Evolutionary conservation across 2,113 vertebrate species (phyloP), one percentile per base, ranked within the genome.

Genomic region (Thinocorus orbignyianus): DNA sequence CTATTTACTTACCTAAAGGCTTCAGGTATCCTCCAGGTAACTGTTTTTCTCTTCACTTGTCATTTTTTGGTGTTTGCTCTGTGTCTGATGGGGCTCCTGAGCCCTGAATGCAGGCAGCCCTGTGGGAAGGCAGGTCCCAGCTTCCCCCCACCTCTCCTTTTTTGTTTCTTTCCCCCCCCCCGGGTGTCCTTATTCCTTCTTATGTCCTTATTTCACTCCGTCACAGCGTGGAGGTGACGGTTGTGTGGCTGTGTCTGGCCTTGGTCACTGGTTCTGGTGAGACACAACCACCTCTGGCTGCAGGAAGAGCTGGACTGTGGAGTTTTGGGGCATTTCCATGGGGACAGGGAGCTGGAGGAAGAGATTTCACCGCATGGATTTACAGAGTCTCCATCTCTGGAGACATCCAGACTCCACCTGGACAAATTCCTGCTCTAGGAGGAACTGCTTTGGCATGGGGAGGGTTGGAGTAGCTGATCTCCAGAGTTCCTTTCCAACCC

Each of bases 151-250:
- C 23, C 13, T 48, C 19, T 48, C 19, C 19, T 46, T 46, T 46
- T 46, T 24, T 24, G 5, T 48, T 48, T 14, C 8, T 18, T 23
- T 25, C 44, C 35, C 28, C 35, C 28, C 6, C 13, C 24, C 18
- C 60, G 1, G 0, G 2, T 14, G 20, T 48, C 31, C 7, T 44
- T 28, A 0, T 17, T n/a, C n/a, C n/a, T n/a, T n/a, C n/a, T n/a
- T n/a, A n/a, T n/a, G n/a, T n/a, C n/a, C n/a, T n/a, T n/a, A n/a
- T n/a, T n/a, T n/a, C n/a, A n/a, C n/a, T n/a, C n/a, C n/a, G n/a
- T 37, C 16, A 2, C 2, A 17, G 39, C 1, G 6, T 5, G 31
- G 33, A 82, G 70, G 35, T 30, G 81, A 26, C 13, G 4, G 11
- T 17, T 0, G 0, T 5, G 10, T 20, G 57, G 68, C 39, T 8